phyloP scores from a whole-genome alignment of 2,113 vertebrate genomes.

The Hippocampus mohnikei region DNA sequence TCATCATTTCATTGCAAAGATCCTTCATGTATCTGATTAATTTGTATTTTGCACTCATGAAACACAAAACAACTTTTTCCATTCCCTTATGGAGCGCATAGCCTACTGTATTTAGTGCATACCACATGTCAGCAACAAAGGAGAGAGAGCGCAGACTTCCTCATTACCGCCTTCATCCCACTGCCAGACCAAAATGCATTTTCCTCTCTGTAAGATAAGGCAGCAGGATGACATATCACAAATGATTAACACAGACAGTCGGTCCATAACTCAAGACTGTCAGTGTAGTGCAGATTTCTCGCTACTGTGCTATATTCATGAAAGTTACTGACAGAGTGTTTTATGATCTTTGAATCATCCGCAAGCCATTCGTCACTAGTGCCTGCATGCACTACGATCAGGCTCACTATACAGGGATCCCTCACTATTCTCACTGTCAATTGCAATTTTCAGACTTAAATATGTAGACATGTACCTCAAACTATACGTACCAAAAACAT shows the following conservation, averaged over 20 bases:
- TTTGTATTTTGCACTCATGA: background rate
- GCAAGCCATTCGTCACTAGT: background rate
- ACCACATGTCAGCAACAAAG: background rate
- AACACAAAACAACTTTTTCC: background rate
- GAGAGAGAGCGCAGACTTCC: background rate
- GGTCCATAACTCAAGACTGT: background rate
- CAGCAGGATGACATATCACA: background rate
- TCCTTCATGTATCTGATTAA: background rate
- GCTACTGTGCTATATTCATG: constrained; percentile 3
- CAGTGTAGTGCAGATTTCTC: background rate
- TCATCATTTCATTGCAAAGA: background rate
- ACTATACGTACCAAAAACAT: background rate
- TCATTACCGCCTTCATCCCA: background rate
- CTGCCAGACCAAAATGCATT: too few species aligned
- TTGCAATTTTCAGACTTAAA: background rate
- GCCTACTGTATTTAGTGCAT: background rate
- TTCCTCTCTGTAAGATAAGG: background rate
- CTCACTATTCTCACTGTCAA: background rate
- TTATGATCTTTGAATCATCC: background rate
- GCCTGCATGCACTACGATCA: background rate
- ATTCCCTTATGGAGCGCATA: background rate
- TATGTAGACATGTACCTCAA: background rate
- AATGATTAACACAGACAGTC: background rate
- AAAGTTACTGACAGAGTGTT: constrained; percentile 5
- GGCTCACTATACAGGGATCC: background rate